A percentile compares a stretch with the other conserved stretches of the same genome.
phyloP scores from a whole-genome alignment of 1,140 invertebrate species.

The Papilio aristodemus region DNA sequence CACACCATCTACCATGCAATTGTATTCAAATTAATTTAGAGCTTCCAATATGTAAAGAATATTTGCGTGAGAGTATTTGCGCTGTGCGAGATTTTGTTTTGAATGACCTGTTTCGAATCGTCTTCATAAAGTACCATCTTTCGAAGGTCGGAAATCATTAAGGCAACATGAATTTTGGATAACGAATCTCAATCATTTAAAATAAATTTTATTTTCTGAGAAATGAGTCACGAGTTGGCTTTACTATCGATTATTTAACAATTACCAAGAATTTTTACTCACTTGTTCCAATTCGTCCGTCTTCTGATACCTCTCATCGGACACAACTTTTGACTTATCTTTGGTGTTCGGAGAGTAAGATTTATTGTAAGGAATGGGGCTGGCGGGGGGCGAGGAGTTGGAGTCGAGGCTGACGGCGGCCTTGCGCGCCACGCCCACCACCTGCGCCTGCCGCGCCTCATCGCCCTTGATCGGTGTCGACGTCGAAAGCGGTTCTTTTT shows the following conservation, averaged over 20 bases:
- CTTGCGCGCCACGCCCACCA: conserved; percentile 74
- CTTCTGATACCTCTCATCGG: conserved; percentile 49
- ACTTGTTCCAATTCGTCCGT: conserved; percentile 51
- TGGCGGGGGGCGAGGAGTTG: conserved; percentile 38
- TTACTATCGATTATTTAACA: too few species aligned
- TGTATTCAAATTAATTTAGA: too few species aligned
- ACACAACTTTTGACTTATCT: conserved; percentile 38
- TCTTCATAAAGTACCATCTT: too few species aligned
- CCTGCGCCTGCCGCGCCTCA: conserved; percentile 53
- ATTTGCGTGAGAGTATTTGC: too few species aligned
- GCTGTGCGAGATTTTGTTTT: too few species aligned
- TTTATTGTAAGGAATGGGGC: conserved; percentile 37
- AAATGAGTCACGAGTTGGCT: too few species aligned
- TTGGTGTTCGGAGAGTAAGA: conserved; percentile 49
- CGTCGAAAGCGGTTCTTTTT: conserved; percentile 63
- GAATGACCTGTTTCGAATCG: too few species aligned
- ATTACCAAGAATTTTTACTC: background rate
- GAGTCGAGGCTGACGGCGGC: conserved; percentile 34
- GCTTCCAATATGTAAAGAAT: too few species aligned
- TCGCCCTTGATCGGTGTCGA: conserved; percentile 70
- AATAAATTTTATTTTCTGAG: too few species aligned
- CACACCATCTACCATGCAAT: background rate
- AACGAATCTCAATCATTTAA: too few species aligned
- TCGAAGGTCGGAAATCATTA: too few species aligned
- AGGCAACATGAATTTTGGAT: too few species aligned